Evolutionary conservation across 2,113 vertebrate species (phyloP), one percentile per base, ranked within the genome.

Genomic region (Embiotoca jacksoni): DNA sequence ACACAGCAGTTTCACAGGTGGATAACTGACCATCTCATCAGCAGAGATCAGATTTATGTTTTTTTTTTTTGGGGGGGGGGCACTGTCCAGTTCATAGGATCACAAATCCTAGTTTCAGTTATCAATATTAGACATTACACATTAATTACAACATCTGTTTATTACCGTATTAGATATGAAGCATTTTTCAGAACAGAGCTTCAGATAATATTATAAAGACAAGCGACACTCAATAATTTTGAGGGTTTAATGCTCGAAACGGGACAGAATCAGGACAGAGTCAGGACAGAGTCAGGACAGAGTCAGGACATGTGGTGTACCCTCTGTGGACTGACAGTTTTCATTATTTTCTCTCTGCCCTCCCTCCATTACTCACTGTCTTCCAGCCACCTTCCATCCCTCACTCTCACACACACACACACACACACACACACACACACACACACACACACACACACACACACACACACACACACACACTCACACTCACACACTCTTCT

Each of bases 271-370:
- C 53, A 69, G 72, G 65, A 52, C 59, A 58, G 44, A 36, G 71
- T 61, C 14, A 47, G 61, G 37, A 73, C 49, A 73, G 70, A 75
- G 76, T 72, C 53, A 69, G 72, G 65, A 52, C 59, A 58, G 44
- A 36, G 64, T 77, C 56, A 54, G 78, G 44, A 60, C 55, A 78
- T 76, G 50, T 70, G 58, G 57, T 62, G 46, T 67, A n/a, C 49
- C 50, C 76, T 68, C 59, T 68, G 62, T 59, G 56, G 85, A 73
- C 69, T 75, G 81, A 81, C 88, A 88, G 46, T 75, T 82, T 85
- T 83, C 71, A 80, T 80, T 88, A 78, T 54, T 72, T 80, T 65
- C 52, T 30, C 72, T 30, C 57, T 49, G 55, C 35, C 54, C 50
- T 46, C 4, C 56, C 46, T 50, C 72, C 75, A 82, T 84, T 82